These are phyloP conservation scores for Poicephalus meyeri DNA, from an alignment of 2,113 vertebrate genomes.

Conservation along the genomic window DNA sequence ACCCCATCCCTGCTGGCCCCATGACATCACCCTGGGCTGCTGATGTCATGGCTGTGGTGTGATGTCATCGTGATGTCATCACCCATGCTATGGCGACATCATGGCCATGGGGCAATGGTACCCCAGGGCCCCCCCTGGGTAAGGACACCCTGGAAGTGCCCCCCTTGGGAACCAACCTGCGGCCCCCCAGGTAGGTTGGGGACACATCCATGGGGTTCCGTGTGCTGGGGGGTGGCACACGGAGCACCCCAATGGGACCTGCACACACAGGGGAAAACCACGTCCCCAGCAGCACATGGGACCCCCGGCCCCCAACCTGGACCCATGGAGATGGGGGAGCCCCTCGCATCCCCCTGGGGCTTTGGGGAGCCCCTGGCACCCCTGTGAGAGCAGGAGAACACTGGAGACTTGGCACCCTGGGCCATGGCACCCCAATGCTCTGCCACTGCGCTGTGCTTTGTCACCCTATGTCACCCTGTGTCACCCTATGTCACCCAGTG, in stretches of 20 bases:
- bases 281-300: background rate
- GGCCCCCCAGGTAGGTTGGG: background rate
- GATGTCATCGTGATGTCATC: background rate
- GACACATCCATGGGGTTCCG: accelerated
- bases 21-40: accelerated
- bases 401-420: conserved; percentile 20
- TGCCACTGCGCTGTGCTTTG: background rate
- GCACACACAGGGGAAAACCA: accelerated
- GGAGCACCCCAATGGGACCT: background rate
- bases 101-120: background rate
- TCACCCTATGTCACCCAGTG: accelerated
- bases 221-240: background rate
- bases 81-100: background rate
- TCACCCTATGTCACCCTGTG: background rate
- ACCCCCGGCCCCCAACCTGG: background rate
- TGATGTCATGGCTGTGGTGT: background rate
- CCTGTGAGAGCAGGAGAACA: background rate
- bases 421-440: background rate
- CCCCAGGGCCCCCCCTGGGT: too few species aligned
- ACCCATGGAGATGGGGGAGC: background rate
- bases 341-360: background rate
- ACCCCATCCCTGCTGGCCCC: background rate
- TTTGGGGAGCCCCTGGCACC: background rate
- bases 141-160: too few species aligned
- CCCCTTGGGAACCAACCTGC: background rate